Base-by-base conservation (phyloP, 1,140 invertebrate genomes). In the Pseudomyrmex flavicornis region DNA sequence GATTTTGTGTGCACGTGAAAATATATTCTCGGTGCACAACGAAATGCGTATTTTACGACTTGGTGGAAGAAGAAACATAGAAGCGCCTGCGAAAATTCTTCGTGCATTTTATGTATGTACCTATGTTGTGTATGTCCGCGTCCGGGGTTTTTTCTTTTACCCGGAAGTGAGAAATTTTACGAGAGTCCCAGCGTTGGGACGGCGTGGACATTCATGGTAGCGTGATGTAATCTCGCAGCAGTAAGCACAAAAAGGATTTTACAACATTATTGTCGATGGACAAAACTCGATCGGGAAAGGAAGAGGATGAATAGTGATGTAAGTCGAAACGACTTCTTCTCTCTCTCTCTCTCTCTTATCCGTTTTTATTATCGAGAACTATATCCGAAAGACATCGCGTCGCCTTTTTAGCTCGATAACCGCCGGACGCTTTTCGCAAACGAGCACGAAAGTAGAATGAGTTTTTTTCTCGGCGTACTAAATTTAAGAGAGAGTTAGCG, bases 111-210 rank as follows among this genome's bases (percentile, higher is more conserved):
- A 48, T 15, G 13, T 35, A 13, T 15, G 15, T 58, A 70, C 35
- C 0, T 35, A 35, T 35, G 4, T 15, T 63, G 5, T 44, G 12
- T 54, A 13, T 54, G n/a, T 22, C 20, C 15, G 48, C 12, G 2
- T 15, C 17, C 26, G 22, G 2, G 48, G 48, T 58, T 70, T 70
- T 50, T 44, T 35, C 8, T 7, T 35, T 35, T 7, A 35, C 5
- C 5, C 65, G 76, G 44, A 80, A 80, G 20, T 61, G 56, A 80
- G 76, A 61, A 70, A 70, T 70, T 80, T 80, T 70, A 70, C 44
- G 66, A 80, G 66, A 80, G 44, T 59, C 22, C 15, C 54, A 2
- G 10, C 54, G 20, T 48, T 15, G 76, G 68, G 13, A 70, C 54
- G 44, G 22, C 35, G 44, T 70, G 66, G 20, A 54, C 44, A 22